Conservation (phyloP, 2,888 invertebrate species). For the Sinhomidia bicolor region DNA sequence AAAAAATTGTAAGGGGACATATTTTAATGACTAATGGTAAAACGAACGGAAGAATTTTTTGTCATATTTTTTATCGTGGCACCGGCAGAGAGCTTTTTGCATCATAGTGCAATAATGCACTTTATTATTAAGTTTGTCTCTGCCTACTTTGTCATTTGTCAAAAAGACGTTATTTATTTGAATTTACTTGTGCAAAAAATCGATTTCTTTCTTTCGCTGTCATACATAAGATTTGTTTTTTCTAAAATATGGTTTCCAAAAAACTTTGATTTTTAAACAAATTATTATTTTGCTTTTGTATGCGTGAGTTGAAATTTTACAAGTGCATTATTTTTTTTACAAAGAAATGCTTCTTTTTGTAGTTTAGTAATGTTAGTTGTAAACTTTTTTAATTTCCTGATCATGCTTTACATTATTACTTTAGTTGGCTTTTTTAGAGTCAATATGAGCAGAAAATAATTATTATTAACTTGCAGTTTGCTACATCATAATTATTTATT, state of each 20-base stretch:
- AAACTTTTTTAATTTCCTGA: neutral
- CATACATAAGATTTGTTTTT: no score
- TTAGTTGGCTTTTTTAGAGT: neutral
- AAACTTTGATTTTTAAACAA: neutral
- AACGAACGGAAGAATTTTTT: slow-evolving; percentile 8
- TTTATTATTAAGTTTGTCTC: neutral
- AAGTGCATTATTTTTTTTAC: neutral
- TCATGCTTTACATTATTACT: neutral
- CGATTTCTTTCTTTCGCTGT: neutral
- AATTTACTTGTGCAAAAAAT: neutral
- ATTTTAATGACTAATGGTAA: slow-evolving; percentile 7
- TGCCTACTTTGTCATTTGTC: neutral
- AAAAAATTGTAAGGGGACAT: neutral
- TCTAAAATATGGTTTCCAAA: neutral
- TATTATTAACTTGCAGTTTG: neutral
- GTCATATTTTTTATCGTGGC: neutral
- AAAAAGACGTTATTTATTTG: neutral
- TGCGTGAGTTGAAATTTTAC: neutral
- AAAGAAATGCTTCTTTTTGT: neutral
- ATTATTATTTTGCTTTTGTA: no score
- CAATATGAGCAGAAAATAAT: neutral
- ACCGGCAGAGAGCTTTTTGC: neutral
- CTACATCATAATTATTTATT: slow-evolving; percentile 7
- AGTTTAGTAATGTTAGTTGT: neutral
- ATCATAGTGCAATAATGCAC: neutral